These are phyloP conservation scores for Scatophagus argus DNA, from an alignment of 2,113 vertebrate species.

Conservation along the genomic window DNA sequence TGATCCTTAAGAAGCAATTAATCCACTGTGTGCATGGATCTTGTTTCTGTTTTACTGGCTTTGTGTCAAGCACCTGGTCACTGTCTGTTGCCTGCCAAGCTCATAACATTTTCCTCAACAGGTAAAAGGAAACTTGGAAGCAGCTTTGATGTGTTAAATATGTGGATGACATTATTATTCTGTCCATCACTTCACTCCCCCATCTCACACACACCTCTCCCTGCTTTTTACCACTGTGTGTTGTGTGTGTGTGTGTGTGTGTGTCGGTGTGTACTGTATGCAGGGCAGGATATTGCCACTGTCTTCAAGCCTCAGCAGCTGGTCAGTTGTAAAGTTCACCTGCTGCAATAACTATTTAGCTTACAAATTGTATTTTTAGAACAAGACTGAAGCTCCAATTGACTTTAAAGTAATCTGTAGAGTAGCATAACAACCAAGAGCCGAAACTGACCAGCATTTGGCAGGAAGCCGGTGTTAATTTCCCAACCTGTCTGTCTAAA, in stretches of 20 bases:
- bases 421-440: neutral
- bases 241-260: conserved; percentile 13
- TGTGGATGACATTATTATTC: conserved; percentile 35
- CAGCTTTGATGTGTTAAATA: conserved; percentile 53
- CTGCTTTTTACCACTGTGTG: conserved; percentile 45
- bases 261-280: too few relatives aligned
- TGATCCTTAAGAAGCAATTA: conserved; percentile 31
- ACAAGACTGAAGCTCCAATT: conserved; percentile 19
- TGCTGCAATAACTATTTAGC: conserved; percentile 4
- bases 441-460: conserved; percentile 28
- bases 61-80: conserved; percentile 32
- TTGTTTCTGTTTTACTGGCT: conserved; percentile 26
- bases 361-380: conserved; percentile 8
- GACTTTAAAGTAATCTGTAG: conserved; percentile 5
- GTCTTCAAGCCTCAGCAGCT: conserved; percentile 33
- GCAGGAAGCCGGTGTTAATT: conserved; percentile 51
- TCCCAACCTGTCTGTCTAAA: conserved; percentile 28
- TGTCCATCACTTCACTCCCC: conserved; percentile 39
- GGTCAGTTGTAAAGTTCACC: conserved; percentile 30
- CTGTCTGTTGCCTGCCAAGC: conserved; percentile 42
- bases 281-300: conserved; percentile 40
- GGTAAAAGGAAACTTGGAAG: conserved; percentile 67
- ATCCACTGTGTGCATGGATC: conserved; percentile 17
- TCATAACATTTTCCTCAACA: conserved; percentile 64
- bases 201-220: conserved; percentile 44